Base-by-base conservation (phyloP, 2,888 invertebrate species). In the Palloptera scutellata region DNA sequence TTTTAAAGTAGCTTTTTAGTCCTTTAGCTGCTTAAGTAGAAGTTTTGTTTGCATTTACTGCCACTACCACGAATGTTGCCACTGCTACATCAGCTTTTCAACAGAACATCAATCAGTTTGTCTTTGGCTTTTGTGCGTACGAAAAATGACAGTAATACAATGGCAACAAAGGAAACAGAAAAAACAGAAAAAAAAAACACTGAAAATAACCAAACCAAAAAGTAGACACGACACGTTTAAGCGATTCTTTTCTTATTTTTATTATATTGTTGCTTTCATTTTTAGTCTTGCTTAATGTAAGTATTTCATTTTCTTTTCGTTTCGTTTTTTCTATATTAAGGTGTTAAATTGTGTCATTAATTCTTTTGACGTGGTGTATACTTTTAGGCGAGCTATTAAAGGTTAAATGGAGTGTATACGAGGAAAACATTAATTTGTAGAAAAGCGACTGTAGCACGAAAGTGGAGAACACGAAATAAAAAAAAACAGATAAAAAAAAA, bases 291-390 rank as follows among this genome's bases (percentile, higher is more conserved):
- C 41, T 42, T 42, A 19, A 45, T 30, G 30, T 30, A 30, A 6
- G 30, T 6, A 40, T 15, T 40, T 41, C 1, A 11, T 40, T 15
- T 51, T 10, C 30, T 20, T 61, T 51, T 13, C 13, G 15, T 15
- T 42, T 58, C 43, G 10, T 42, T 51, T 48, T 30, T 42, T 61
- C 53, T 53, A 13, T 30, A 53, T 61, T 53, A 61, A 61, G 19
- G 42, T 53, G 53, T 61, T 61, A 53, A 61, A 61, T 61, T 61
- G 42, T 53, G 53, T 61, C 53, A 61, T 61, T 61, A 61, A 61
- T 61, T 61, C 42, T 53, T 19, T 42, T 42, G 42, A 45, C 30
- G 30, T 30, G 30, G 61, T 19, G 61, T 53, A 61, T 61, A 53
- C 11, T 61, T 61, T 61, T 61, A 61, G 61, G 61, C 61, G 61